phyloP scores from a whole-genome alignment of 2,113 vertebrate species.

The Proterorhinus semilunaris region DNA sequence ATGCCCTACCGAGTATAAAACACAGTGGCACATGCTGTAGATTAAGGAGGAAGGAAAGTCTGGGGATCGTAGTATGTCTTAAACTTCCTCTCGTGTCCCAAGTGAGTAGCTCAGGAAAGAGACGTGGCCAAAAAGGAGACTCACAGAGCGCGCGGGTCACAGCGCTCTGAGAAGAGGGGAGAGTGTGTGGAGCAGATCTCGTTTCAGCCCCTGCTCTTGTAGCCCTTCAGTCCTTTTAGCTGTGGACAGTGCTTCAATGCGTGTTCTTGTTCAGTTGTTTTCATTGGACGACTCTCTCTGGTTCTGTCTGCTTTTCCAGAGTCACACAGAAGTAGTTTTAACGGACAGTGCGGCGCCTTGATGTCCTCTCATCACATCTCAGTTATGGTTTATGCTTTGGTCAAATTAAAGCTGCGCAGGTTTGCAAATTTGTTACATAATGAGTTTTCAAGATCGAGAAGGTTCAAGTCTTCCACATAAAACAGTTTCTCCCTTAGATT shows the following conservation, averaged over 20 bases:
- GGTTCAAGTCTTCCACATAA: too few species aligned
- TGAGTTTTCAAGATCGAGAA: too few species aligned
- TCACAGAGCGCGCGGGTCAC: constrained; percentile 60
- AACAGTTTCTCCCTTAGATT: too few species aligned
- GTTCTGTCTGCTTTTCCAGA: constrained; percentile 40
- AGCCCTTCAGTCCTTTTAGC: constrained; percentile 28
- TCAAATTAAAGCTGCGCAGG: neutral
- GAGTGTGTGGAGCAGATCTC: constrained; percentile 63
- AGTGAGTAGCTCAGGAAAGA: constrained; percentile 85
- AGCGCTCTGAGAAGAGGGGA: constrained; percentile 60
- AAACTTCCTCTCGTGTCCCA: constrained; percentile 69
- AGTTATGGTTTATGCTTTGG: neutral
- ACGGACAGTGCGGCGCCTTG: neutral
- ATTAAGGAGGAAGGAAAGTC: constrained; percentile 66
- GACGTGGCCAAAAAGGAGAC: constrained; percentile 63
- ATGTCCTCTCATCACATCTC: neutral
- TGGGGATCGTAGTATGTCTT: constrained; percentile 58
- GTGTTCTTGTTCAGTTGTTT: constrained; percentile 46
- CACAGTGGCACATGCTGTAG: constrained; percentile 70
- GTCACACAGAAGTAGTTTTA: neutral
- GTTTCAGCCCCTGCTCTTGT: constrained; percentile 61
- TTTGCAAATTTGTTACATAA: too few species aligned
- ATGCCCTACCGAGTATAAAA: neutral
- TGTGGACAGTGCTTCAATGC: constrained; percentile 36
- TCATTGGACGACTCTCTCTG: constrained; percentile 44